phyloP scores from a whole-genome alignment of 1,140 invertebrate species.

The Geopemphigus sp. region DNA sequence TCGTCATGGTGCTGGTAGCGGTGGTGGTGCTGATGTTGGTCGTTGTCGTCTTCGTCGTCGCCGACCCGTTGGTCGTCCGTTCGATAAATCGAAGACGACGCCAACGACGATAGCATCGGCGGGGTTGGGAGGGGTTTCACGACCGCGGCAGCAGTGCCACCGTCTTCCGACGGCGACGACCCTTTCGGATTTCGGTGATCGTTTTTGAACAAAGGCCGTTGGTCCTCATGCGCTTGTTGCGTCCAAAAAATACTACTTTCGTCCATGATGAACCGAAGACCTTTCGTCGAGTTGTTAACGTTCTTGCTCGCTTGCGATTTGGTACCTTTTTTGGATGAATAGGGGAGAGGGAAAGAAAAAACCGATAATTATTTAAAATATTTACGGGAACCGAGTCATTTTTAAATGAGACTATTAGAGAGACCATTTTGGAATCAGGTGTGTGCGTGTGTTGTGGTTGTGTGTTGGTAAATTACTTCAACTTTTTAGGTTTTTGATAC shows the following conservation, averaged over 20 bases:
- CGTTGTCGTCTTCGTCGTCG: background rate
- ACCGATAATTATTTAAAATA: background rate
- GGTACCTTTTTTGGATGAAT: background rate
- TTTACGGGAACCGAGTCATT: too few relatives aligned
- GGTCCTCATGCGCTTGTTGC: conserved; percentile 8
- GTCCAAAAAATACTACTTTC: conserved; percentile 27
- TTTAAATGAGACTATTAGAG: too few relatives aligned
- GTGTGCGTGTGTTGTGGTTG: too few relatives aligned
- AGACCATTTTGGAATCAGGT: too few relatives aligned
- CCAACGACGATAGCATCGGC: background rate
- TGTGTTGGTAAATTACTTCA: too few relatives aligned
- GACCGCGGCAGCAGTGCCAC: background rate
- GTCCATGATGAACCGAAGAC: background rate
- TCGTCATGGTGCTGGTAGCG: too few relatives aligned
- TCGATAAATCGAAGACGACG: background rate
- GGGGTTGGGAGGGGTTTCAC: background rate
- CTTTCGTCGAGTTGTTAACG: background rate
- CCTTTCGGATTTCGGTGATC: background rate
- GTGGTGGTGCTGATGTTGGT: background rate
- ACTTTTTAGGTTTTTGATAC: too few relatives aligned
- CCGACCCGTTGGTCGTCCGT: conserved; percentile 11
- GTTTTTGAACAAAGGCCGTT: conserved; percentile 31
- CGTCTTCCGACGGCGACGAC: too few relatives aligned
- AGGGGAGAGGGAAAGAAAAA: background rate
- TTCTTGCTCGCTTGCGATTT: background rate